Percentiles rank a stretch among this genome's conserved stretches.
phyloP scores from a whole-genome alignment of 2,888 invertebrate genomes.

The Ditula angustiorana region DNA sequence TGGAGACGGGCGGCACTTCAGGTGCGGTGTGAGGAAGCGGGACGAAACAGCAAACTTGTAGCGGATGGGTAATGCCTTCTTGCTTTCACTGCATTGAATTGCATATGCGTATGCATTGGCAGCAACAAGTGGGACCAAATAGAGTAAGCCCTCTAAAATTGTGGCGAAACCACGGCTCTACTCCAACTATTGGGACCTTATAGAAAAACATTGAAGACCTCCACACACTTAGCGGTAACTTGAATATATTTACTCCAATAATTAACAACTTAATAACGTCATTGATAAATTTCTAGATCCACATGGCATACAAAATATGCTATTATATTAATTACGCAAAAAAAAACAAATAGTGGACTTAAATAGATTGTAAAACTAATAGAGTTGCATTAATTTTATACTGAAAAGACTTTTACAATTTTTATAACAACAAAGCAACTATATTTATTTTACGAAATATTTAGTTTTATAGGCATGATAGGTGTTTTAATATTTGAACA shows the following conservation, averaged over 20 bases:
- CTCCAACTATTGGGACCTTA: slow-evolving; percentile 10
- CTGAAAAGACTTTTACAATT: background rate
- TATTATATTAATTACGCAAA: too few relatives aligned
- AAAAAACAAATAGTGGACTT: too few relatives aligned
- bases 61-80: too few relatives aligned
- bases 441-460: background rate
- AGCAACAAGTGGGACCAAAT: too few relatives aligned
- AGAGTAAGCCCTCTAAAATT: too few relatives aligned
- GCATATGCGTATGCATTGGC: too few relatives aligned
- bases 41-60: too few relatives aligned
- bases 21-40: too few relatives aligned
- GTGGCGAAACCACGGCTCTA: background rate
- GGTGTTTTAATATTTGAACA: too few relatives aligned
- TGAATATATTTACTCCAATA: background rate
- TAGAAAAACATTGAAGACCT: background rate
- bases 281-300: background rate
- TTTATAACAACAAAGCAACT: background rate
- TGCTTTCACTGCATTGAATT: too few relatives aligned
- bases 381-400: background rate
- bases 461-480: too few relatives aligned
- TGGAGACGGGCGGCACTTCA: too few relatives aligned
- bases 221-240: background rate
- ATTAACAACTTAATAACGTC: background rate
- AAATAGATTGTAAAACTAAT: background rate
- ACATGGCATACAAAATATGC: background rate